These are phyloP conservation scores for Watsonalla binaria DNA, from an alignment of 2,888 invertebrate genomes.

Conservation along the genomic window DNA sequence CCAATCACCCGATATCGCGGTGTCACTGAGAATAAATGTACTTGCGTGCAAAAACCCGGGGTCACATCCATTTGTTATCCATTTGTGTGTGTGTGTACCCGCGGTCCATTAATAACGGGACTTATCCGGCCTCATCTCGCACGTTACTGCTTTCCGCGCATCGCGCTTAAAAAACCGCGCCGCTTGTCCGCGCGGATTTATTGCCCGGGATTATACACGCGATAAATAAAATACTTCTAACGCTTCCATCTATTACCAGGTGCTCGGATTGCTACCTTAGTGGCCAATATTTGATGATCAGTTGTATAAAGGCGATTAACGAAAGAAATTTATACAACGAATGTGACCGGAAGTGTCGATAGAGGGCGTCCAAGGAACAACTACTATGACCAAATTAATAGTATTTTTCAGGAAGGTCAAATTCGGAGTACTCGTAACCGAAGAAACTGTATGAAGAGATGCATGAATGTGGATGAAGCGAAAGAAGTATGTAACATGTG, in stretches of 20 bases:
- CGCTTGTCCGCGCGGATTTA: slow-evolving; percentile 66
- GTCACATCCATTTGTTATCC: slow-evolving; percentile 64
- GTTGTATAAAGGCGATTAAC: too few relatives aligned
- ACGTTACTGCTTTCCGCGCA: slow-evolving; percentile 75
- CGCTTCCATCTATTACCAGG: not conserved
- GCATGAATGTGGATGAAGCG: too few relatives aligned
- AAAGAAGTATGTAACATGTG: too few relatives aligned
- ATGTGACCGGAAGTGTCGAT: too few relatives aligned
- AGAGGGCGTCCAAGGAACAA: too few relatives aligned
- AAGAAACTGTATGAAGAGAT: too few relatives aligned
- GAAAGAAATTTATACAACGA: too few relatives aligned
- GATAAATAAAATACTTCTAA: slow-evolving; percentile 65
- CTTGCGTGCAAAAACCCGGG: slow-evolving; percentile 22
- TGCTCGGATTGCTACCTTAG: too few relatives aligned
- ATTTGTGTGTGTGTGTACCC: slow-evolving; percentile 62
- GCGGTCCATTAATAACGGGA: slow-evolving; percentile 74
- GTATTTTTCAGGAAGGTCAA: too few relatives aligned
- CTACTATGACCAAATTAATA: too few relatives aligned
- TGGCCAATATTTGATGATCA: too few relatives aligned
- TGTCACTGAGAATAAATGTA: not conserved
- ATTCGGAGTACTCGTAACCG: too few relatives aligned
- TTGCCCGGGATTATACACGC: slow-evolving; percentile 31
- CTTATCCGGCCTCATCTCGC: slow-evolving; percentile 72
- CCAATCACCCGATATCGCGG: not conserved
- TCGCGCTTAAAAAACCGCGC: slow-evolving; percentile 65